phyloP scores from a whole-genome alignment of 2,113 vertebrate species.

The Alectura lathami region DNA sequence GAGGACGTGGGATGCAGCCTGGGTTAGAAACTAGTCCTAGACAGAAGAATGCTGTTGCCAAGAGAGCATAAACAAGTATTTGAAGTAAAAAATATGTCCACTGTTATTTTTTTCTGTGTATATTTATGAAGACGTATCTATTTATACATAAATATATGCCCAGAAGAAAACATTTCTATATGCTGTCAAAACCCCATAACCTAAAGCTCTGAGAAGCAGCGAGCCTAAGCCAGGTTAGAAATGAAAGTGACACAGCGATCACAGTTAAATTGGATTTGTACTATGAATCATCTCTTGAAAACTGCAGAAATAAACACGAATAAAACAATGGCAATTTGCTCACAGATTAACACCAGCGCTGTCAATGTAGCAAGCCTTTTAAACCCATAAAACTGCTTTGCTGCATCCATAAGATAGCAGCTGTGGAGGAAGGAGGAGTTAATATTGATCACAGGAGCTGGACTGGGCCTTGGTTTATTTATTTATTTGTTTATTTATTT shows the following conservation, averaged over 20 bases:
- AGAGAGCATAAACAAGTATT: not conserved
- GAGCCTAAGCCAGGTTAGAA: not conserved
- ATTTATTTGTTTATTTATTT: too few species aligned
- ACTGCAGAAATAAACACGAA: not conserved
- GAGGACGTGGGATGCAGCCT: not conserved
- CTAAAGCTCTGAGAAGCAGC: not conserved
- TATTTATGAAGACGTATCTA: not conserved
- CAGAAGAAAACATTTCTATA: accelerated
- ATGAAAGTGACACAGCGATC: not conserved
- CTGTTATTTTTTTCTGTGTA: not conserved
- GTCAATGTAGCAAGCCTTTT: not conserved
- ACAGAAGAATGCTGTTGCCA: not conserved
- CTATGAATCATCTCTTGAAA: not conserved
- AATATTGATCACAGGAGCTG: not conserved
- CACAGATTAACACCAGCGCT: not conserved
- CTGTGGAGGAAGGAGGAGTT: not conserved
- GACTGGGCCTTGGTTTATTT: not conserved
- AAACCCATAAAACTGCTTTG: not conserved
- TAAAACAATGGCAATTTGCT: conserved; percentile 13
- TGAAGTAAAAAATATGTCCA: not conserved
- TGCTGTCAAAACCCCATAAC: accelerated
- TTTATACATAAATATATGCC: not conserved
- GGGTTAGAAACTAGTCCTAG: not conserved
- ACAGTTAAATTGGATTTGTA: not conserved
- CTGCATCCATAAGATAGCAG: not conserved